Evolutionary conservation across 1,140 invertebrate species (phyloP), one percentile per base, ranked within the genome.

Genomic region (Bombus confusus): DNA sequence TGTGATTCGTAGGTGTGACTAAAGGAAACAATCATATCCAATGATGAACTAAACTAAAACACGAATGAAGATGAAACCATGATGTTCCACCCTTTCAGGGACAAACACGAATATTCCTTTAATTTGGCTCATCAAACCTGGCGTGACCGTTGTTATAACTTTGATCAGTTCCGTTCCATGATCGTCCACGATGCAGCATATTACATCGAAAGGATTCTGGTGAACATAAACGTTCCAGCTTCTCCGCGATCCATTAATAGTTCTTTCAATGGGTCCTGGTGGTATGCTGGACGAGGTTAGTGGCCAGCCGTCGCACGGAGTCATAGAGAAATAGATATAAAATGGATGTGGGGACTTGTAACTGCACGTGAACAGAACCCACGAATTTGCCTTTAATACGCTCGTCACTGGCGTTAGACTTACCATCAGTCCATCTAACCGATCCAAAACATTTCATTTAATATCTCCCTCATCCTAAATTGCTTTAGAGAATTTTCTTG

Each of bases 391-490:
- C 39, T 92, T 87, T 72, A 92, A 93, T 47, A 90, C 85, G 34
- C 95, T 94, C 64, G 91, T 93, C 83, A 95, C 91, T 28, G 96
- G 96, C 76, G 91, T 94, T 87, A 96, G 91, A 93, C 95, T 95
- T 94, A 96, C 94, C 91, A 93, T 94, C 74, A 96, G 90, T 73
- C 95, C 94, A 91, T 92, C 95, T 96, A 92, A 91, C 83, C 87
- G 91, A 93, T 86, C 90, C 88, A 92, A 77, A 64, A 78, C 10
- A 31, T 78, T 78, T 64, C 18, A 41, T 78, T 39, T 34, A 41
- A 62, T 39, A 22, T 10, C 18, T 52, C 0, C 0, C n/a, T 34
- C 6, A 41, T 41, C 13, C 10, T n/a, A 8, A 28, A 28, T 22
- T 15, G 1, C 25, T 69, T 25, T 39, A 22, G 18, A 69, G 37